Conservation (phyloP, 2,888 invertebrate species). For the Sturmia bella region DNA sequence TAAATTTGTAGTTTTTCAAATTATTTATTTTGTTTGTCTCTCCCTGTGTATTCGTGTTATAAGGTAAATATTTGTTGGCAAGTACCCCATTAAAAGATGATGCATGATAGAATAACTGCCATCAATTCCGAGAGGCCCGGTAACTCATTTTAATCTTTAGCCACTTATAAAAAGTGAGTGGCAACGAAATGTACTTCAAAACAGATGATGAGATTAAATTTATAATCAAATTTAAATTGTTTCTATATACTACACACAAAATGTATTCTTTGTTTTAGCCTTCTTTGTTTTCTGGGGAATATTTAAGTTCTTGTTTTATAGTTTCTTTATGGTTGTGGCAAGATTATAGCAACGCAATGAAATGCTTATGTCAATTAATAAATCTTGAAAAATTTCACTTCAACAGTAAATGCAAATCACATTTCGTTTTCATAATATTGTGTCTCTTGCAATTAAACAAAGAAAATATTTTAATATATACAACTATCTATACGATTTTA, state of each 20-base stretch:
- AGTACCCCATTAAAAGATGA: slow-evolving; percentile 46
- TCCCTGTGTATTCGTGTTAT: slow-evolving; percentile 21
- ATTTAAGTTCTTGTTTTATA: background rate
- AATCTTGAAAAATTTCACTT: slow-evolving; percentile 42
- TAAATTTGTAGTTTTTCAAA: slow-evolving; percentile 61
- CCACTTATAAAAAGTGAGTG: slow-evolving; percentile 11
- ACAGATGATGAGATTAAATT: slow-evolving; percentile 58
- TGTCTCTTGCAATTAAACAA: background rate
- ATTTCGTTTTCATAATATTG: slow-evolving; percentile 13
- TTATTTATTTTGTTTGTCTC: slow-evolving; percentile 8
- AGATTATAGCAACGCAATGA: slow-evolving; percentile 22
- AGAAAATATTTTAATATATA: slow-evolving; percentile 35
- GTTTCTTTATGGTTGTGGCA: slow-evolving; percentile 39
- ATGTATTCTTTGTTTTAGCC: slow-evolving; percentile 46
- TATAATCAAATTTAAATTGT: slow-evolving; percentile 59
- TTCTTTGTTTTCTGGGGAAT: background rate
- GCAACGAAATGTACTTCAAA: slow-evolving; percentile 10
- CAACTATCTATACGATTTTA: background rate
- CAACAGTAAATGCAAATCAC: slow-evolving; percentile 61
- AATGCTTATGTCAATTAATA: slow-evolving; percentile 21
- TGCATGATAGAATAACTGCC: slow-evolving; percentile 31
- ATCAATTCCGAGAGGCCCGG: slow-evolving; percentile 6
- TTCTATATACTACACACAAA: slow-evolving; percentile 49
- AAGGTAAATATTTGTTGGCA: slow-evolving; percentile 45
- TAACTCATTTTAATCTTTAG: slow-evolving; percentile 20